Base-by-base conservation (phyloP, 1,140 invertebrate species). In the Eupristina koningsbergeri region DNA sequence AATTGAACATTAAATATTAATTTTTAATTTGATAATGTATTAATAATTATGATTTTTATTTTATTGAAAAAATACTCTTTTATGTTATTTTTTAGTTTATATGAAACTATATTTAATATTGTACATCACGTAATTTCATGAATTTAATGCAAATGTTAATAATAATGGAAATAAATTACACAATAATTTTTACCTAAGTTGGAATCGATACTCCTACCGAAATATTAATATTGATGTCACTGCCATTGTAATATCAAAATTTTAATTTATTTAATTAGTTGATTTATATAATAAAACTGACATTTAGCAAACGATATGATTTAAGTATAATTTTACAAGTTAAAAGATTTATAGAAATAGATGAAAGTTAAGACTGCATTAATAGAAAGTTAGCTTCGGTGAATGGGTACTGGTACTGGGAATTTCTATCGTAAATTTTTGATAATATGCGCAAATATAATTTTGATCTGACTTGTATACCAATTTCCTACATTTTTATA, bases 341-440 rank as follows among this genome's bases (percentile, higher is more conserved):
- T 34, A 61, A 63, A 45, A 79, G 29, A 79, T 67, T 67, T 67
- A n/a, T 47, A 26, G 47, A 79, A 47, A 47, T 47, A 29, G 41
- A 17, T 45, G 6, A 19, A 79, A 79, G 77, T 80, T 80, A 45
- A 80, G 45, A 80, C 53, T 71, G 45, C 64, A 53, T 79, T 67
- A 47, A 29, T 9, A 45, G 29, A 41, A 77, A 77, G 31, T 77
- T 61, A 63, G 26, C 5, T 77, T 53, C 22, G 31, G 19, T 41
- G 26, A 77, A 63, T 19, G 36, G 58, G 36, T 31, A 50, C 13
- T 50, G 71, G 41, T 39, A 41, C 41, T 53, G 45, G 9, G 36
- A 77, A 63, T 77, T 45, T 45, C 41, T 5, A 45, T 45, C 11
- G 41, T 45, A 45, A 45, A 7, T 45, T 76, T 77, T 29, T 39